Evolutionary conservation across 2,888 invertebrate species (phyloP).

Genomic region (Protula sp.): DNA sequence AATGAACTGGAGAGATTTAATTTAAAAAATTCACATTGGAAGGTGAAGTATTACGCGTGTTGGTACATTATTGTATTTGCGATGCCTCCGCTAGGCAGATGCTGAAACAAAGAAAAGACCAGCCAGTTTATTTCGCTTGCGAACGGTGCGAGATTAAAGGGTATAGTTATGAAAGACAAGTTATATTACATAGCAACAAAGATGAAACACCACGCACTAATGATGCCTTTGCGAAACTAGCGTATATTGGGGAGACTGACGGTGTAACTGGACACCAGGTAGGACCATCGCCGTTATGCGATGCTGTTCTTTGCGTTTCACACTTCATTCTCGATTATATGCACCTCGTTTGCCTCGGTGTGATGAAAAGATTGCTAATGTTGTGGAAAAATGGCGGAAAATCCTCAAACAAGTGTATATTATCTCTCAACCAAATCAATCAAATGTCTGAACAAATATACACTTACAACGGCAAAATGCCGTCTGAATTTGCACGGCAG

Average conservation of each 20-base stretch:
- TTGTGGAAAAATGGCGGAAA: slow-evolving; percentile 26
- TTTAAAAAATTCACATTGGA: background rate
- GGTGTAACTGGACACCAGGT: slow-evolving; percentile 29
- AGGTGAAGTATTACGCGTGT: background rate
- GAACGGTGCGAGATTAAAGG: slow-evolving; percentile 6
- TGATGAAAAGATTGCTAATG: slow-evolving; percentile 24
- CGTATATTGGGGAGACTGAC: too few species aligned
- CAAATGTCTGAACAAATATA: slow-evolving; percentile 5
- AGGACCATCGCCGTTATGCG: slow-evolving; percentile 22
- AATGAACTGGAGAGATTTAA: background rate
- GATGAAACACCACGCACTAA: slow-evolving; percentile 9
- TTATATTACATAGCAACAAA: slow-evolving; percentile 3
- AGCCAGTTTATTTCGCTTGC: slow-evolving; percentile 1
- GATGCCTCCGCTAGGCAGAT: slow-evolving; percentile 6
- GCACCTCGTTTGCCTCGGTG: slow-evolving; percentile 40
- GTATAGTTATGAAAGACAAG: background rate
- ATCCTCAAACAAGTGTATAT: slow-evolving; percentile 5
- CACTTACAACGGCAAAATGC: slow-evolving; percentile 18
- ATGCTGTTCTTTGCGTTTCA: slow-evolving; percentile 25
- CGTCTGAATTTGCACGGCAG: slow-evolving; percentile 29
- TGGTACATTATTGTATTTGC: background rate
- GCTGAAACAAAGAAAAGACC: slow-evolving; percentile 3
- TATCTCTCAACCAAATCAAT: slow-evolving; percentile 4
- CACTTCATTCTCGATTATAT: slow-evolving; percentile 39
- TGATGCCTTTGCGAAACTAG: slow-evolving; percentile 20